Conservation (phyloP, 2,113 vertebrate genomes). For the Holacanthus passer region DNA sequence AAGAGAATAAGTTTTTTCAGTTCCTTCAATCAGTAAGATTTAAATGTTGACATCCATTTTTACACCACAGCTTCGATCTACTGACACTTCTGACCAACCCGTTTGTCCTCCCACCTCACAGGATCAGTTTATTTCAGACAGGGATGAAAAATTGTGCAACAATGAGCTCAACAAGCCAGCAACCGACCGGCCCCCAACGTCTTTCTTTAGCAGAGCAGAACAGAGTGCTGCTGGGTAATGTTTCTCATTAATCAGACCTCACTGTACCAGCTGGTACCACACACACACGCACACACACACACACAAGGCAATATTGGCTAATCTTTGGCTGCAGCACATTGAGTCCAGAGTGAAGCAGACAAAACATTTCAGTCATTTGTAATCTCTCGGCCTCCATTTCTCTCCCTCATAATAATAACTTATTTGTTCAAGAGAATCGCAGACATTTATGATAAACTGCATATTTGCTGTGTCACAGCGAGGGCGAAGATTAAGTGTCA, state of each 20-base stretch:
- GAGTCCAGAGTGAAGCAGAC: conserved; percentile 19
- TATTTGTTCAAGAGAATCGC: background rate
- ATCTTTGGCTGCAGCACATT: conserved; percentile 34
- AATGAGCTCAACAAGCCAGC: background rate
- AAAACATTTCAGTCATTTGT: conserved; percentile 34
- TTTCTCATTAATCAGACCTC: conserved; percentile 37
- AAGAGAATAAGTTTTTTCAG: background rate
- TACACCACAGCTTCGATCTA: background rate
- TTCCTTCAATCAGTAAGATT: background rate
- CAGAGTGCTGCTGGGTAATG: conserved; percentile 19
- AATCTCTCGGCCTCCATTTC: conserved; percentile 5
- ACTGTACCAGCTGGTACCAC: conserved; percentile 53
- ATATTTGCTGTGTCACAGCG: no score
- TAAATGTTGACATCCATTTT: background rate
- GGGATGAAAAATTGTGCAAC: background rate
- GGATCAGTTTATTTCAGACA: background rate
- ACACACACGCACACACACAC: background rate
- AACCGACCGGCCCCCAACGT: background rate
- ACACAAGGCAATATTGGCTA: conserved; percentile 14
- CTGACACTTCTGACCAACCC: background rate
- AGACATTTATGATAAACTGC: background rate
- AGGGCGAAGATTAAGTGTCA: no score
- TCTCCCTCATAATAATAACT: background rate
- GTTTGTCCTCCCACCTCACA: background rate
- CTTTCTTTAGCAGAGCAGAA: background rate